Evolutionary conservation across 2,113 vertebrate species (phyloP).

Genomic region (Rafetus swinhoei): DNA sequence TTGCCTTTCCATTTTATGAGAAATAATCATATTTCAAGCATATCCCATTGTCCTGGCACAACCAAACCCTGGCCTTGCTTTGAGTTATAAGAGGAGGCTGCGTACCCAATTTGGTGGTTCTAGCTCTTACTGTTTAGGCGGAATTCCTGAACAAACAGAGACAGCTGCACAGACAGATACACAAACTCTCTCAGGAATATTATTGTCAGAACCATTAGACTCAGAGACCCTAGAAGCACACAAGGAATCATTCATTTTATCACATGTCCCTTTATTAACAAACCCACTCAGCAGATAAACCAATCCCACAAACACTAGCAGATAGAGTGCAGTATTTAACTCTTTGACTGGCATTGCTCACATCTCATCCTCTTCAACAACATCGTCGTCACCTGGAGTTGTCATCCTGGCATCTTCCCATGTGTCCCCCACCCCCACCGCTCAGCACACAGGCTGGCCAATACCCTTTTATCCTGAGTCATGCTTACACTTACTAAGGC

Average conservation of each 20-base stretch:
- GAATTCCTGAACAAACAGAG: too few species aligned
- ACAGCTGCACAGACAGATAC: too few species aligned
- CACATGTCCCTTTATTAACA: neutral
- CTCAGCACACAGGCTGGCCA: neutral
- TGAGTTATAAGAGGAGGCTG: too few species aligned
- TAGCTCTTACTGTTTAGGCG: too few species aligned
- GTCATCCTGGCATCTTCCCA: neutral
- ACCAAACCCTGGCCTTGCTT: too few species aligned
- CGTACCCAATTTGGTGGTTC: too few species aligned
- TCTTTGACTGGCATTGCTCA: neutral
- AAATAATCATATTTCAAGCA: too few species aligned
- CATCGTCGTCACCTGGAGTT: neutral
- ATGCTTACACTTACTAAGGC: neutral
- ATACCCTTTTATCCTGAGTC: neutral
- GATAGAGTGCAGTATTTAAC: neutral
- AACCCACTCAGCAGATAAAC: neutral
- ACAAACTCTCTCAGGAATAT: neutral
- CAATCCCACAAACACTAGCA: neutral
- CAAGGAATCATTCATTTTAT: neutral
- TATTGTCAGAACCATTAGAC: neutral
- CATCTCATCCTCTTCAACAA: neutral
- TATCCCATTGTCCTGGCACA: too few species aligned
- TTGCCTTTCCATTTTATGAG: too few species aligned
- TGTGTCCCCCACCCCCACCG: too few species aligned
- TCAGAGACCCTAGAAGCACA: neutral